These are phyloP conservation scores for Monoplex corrugatus DNA, from an alignment of 2,888 invertebrate species.

Conservation along the genomic window DNA sequence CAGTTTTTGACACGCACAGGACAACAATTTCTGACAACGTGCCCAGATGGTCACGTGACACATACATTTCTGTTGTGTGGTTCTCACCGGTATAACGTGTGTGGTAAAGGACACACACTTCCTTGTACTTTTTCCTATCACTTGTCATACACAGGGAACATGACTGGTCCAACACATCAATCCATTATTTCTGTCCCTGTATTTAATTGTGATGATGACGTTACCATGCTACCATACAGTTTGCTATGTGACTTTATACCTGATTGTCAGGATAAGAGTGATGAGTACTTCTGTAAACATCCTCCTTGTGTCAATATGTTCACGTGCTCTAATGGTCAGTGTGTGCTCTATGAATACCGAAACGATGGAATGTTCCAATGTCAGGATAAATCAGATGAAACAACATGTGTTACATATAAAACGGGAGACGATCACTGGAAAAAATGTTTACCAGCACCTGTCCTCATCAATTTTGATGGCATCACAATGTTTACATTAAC, in stretches of 20 bases:
- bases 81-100: no score
- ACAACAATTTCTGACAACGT: no score
- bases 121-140: no score
- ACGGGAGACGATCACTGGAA: no score
- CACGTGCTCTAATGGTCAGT: background rate
- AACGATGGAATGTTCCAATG: background rate
- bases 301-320: background rate
- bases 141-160: no score
- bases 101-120: no score
- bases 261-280: background rate
- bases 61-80: no score
- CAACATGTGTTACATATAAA: no score
- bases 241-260: background rate
- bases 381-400: background rate
- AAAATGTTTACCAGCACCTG: background rate
- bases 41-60: no score
- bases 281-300: slow-evolving; percentile 5
- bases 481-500: background rate
- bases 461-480: background rate
- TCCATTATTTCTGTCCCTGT: background rate
- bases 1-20: no score
- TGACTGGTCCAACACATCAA: no score
- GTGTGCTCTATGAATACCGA: background rate
- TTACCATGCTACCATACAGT: background rate
- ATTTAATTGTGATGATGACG: background rate